A percentile compares a stretch with the other conserved stretches of the same genome.
phyloP scores from a whole-genome alignment of 2,113 vertebrate genomes.

The Dinomys branickii region DNA sequence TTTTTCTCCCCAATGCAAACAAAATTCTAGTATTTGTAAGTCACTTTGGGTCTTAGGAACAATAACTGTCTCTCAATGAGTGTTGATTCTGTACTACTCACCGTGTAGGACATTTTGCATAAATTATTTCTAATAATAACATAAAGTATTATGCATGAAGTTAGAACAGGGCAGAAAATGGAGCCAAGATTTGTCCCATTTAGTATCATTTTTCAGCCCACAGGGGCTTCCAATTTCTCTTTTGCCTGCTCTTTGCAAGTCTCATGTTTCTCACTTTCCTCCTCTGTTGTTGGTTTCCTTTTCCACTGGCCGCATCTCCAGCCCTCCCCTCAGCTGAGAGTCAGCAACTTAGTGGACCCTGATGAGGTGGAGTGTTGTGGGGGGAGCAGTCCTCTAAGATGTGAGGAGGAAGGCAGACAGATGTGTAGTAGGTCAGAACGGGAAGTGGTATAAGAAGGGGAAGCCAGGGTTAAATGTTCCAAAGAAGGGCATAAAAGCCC shows the following conservation, averaged over 20 bases:
- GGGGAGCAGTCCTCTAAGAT: background rate
- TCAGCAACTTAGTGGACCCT: background rate
- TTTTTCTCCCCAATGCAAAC: background rate
- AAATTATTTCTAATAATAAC: constrained; percentile 2
- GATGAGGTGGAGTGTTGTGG: background rate
- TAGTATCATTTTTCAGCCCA: background rate
- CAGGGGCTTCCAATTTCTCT: background rate
- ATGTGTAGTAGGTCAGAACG: background rate
- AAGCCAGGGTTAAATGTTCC: background rate
- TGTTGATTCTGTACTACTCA: background rate
- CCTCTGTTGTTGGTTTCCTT: background rate
- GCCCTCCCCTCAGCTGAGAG: background rate
- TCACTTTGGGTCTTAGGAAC: background rate
- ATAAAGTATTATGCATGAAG: background rate
- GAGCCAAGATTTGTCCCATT: background rate
- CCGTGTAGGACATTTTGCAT: background rate
- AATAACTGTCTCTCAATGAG: background rate
- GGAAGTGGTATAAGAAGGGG: background rate
- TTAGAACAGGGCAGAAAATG: background rate
- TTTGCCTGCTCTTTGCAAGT: background rate
- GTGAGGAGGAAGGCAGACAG: background rate
- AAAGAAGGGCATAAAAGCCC: background rate
- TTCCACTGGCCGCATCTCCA: background rate
- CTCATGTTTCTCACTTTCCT: background rate
- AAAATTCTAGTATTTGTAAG: background rate